Evolutionary conservation across 2,113 vertebrate genomes (phyloP).

Genomic region (Copsychus sechellarum): DNA sequence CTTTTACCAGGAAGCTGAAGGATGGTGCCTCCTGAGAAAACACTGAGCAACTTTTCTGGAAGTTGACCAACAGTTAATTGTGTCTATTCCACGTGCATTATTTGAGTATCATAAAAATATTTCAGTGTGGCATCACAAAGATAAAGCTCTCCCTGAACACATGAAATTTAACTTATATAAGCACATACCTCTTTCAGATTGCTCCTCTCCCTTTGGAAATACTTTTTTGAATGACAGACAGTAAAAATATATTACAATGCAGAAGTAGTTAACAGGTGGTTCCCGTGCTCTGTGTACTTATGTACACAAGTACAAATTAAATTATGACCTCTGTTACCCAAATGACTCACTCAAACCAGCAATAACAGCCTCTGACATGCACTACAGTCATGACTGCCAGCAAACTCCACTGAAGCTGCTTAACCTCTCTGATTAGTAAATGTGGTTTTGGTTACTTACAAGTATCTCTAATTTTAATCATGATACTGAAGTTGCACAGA

Average conservation of each 20-base stretch:
- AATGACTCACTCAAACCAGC: conserved; percentile 3
- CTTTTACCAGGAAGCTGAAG: not conserved
- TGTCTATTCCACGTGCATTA: not conserved
- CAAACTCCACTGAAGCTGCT: not conserved
- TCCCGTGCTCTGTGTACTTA: not conserved
- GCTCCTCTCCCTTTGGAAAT: not conserved
- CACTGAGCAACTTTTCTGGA: not conserved
- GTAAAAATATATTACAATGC: not conserved
- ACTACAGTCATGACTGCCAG: not conserved
- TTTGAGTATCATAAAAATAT: not conserved
- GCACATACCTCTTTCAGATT: not conserved
- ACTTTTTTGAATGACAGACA: not conserved
- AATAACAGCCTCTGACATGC: not conserved
- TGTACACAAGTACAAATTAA: not conserved
- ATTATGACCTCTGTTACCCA: not conserved
- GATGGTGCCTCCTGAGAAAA: not conserved
- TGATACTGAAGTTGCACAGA: not conserved
- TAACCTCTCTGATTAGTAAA: not conserved
- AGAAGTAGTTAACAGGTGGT: not conserved
- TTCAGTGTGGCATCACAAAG: not conserved
- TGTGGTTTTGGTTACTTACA: not conserved
- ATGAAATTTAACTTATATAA: not conserved
- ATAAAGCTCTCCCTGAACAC: not conserved
- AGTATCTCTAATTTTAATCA: not conserved
- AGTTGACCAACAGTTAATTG: not conserved